Conservation (phyloP, 2,888 invertebrate genomes). For the Cryptus viduatorius region DNA sequence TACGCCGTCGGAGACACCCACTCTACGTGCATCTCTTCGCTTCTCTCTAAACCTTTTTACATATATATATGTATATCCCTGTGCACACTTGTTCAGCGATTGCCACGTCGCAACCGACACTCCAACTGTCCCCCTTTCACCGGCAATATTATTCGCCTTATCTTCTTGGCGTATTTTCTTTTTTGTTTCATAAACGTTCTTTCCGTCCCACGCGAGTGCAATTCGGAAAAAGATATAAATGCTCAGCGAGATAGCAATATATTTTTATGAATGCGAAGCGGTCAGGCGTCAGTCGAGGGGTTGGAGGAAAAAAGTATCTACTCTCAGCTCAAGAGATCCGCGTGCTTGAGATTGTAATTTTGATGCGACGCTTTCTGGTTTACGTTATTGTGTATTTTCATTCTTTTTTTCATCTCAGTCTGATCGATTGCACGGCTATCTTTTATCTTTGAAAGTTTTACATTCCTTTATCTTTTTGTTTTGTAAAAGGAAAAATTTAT, state of each 20-base stretch:
- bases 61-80: neutral
- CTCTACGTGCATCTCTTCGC: slow-evolving; percentile 5
- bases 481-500: too few relatives aligned
- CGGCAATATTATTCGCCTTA: slow-evolving; percentile 53
- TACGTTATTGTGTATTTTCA: neutral
- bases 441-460: neutral
- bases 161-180: slow-evolving; percentile 44
- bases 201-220: slow-evolving; percentile 5
- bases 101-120: slow-evolving; percentile 45
- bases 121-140: slow-evolving; percentile 11
- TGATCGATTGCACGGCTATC: neutral
- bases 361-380: slow-evolving; percentile 9
- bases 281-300: slow-evolving; percentile 3
- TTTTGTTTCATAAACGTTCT: slow-evolving; percentile 12
- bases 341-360: slow-evolving; percentile 50
- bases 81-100: slow-evolving; percentile 51
- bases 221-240: slow-evolving; percentile 40
- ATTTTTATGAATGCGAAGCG: slow-evolving; percentile 52
- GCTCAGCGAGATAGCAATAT: slow-evolving; percentile 48
- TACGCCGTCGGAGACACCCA: slow-evolving; percentile 14
- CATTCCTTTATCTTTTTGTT: too few relatives aligned
- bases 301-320: neutral
- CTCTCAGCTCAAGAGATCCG: slow-evolving; percentile 9
- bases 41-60: neutral
- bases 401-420: neutral